Evolutionary conservation across 92 coral and sea anemone species (phyloP).

Genomic region (Virgularia gustaviana): DNA sequence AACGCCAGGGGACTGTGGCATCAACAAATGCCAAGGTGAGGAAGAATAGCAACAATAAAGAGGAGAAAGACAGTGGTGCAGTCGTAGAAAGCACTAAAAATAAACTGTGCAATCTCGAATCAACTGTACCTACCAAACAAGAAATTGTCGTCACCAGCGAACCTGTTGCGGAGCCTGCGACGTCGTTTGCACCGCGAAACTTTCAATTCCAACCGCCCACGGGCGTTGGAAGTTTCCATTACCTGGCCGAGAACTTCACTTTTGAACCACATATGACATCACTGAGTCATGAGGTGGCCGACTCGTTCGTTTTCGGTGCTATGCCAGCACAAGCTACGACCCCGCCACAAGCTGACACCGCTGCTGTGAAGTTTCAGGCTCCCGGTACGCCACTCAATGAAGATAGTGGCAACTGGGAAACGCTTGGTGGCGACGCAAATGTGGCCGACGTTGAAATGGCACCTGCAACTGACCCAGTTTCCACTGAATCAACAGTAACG

Average conservation of each 20-base stretch:
- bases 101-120: not conserved
- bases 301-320: constrained; percentile 36
- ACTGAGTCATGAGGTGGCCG: constrained; percentile 60
- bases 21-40: not conserved
- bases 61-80: constrained; percentile 18
- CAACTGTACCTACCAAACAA: not conserved
- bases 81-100: not conserved
- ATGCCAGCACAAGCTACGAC: too few relatives aligned
- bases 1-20: not conserved
- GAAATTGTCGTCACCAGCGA: constrained; percentile 8
- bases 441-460: not conserved
- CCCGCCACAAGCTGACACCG: not conserved
- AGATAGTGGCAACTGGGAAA: not conserved
- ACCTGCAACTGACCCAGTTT: not conserved
- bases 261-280: constrained; percentile 89
- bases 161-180: not conserved
- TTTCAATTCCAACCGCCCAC: constrained; percentile 72
- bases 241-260: constrained; percentile 57
- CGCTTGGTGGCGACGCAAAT: too few relatives aligned
- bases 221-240: constrained; percentile 67
- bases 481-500: not conserved
- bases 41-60: constrained; percentile 4
- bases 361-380: not conserved
- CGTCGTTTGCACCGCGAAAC: constrained; percentile 73
- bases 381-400: not conserved